These are phyloP conservation scores for Pycnonotus jocosus DNA, from an alignment of 2,113 vertebrate genomes.

Conservation along the genomic window DNA sequence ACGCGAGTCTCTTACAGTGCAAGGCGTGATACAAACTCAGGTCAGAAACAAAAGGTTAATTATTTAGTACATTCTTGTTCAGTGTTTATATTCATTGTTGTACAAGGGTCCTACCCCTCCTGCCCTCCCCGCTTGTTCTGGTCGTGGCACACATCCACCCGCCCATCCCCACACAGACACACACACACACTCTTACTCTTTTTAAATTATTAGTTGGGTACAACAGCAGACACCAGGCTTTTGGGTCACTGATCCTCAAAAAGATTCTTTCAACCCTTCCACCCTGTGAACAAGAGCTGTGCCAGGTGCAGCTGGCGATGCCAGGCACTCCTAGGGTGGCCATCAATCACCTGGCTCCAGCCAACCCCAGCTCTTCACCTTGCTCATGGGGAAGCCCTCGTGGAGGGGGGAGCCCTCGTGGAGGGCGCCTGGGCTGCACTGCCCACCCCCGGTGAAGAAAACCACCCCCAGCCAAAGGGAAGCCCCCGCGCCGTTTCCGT, in stretches of 20 bases:
- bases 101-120: conserved; percentile 21
- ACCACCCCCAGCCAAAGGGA: not conserved
- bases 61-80: conserved; percentile 64
- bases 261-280: conserved; percentile 43
- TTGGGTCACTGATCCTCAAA: conserved; percentile 42
- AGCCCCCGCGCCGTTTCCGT: fast-evolving
- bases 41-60: conserved; percentile 80
- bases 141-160: conserved; percentile 36
- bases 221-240: conserved; percentile 64
- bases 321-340: not conserved
- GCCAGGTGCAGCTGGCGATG: not conserved
- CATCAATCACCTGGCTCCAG: not conserved
- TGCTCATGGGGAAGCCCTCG: not conserved
- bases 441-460: not conserved
- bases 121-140: conserved; percentile 40
- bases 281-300: conserved; percentile 4
- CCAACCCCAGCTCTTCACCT: not conserved
- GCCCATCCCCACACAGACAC: not conserved
- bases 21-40: conserved; percentile 86
- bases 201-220: conserved; percentile 56
- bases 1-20: conserved; percentile 61
- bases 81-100: conserved; percentile 58
- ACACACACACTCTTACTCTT: not conserved
- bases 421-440: not conserved
- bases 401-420: not conserved